Conservation (phyloP, 2,113 vertebrate genomes). For the Daubentonia madagascariensis region DNA sequence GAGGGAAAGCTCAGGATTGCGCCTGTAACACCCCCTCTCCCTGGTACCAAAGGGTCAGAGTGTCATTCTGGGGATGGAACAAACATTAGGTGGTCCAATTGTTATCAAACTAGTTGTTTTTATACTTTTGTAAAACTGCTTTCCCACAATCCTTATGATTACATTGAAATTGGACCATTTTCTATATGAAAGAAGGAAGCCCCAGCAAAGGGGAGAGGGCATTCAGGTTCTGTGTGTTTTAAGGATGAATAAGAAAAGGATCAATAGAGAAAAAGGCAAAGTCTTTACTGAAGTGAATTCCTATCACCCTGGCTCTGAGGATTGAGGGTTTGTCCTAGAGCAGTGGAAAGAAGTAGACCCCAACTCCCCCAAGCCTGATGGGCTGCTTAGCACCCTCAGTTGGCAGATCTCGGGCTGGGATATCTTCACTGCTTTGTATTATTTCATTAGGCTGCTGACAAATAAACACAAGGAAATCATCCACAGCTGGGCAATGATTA, state of each 20-base stretch:
- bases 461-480: conserved; percentile 64
- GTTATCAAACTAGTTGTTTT: not conserved
- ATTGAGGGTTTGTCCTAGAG: not conserved
- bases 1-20: not conserved
- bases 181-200: not conserved
- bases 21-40: accelerated
- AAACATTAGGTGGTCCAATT: not conserved
- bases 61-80: not conserved
- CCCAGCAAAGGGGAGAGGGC: not conserved
- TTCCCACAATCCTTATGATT: not conserved
- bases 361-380: not conserved
- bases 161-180: not conserved
- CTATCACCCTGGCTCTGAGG: not conserved
- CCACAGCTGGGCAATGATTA: conserved; percentile 21
- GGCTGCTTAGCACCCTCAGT: conserved; percentile 32
- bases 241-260: not conserved
- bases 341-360: not conserved
- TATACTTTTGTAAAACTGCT: not conserved
- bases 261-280: not conserved
- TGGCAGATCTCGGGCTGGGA: not conserved
- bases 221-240: not conserved
- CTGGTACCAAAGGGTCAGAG: not conserved
- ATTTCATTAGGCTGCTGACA: conserved; percentile 69
- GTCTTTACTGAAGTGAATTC: not conserved
- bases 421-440: conserved; percentile 1